Conservation (phyloP, 2,888 invertebrate species). For the Sarcophaga rosellei region DNA sequence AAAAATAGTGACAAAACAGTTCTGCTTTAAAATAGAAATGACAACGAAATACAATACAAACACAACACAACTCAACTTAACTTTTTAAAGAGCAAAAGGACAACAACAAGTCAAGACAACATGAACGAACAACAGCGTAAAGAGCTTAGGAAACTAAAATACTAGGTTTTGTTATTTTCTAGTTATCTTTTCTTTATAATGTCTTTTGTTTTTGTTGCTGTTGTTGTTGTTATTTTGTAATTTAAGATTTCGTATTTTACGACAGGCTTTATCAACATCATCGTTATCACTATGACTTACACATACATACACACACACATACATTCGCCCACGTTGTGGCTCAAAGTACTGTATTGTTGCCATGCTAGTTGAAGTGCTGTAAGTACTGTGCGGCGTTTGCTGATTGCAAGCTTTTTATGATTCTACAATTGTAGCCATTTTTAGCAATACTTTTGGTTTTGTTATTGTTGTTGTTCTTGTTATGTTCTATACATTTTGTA, state of each 20-base stretch:
- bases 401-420: too few relatives aligned
- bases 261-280: conserved; percentile 30
- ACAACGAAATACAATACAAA: too few relatives aligned
- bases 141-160: background rate
- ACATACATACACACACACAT: background rate
- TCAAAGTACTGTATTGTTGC: background rate
- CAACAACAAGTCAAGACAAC: background rate
- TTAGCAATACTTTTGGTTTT: background rate
- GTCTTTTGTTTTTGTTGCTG: background rate
- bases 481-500: background rate
- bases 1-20: background rate
- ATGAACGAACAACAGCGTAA: background rate
- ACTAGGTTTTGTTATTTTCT: background rate
- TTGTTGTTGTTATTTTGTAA: conserved; percentile 4
- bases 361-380: background rate
- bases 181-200: background rate
- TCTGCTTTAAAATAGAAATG: background rate
- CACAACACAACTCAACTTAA: too few relatives aligned
- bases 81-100: background rate
- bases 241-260: conserved; percentile 26
- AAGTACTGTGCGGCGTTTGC: background rate
- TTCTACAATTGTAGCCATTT: background rate
- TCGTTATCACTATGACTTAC: background rate
- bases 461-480: background rate
- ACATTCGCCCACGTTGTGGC: background rate